Base-by-base conservation (phyloP, 2,888 invertebrate genomes). In the Coremacera marginata region DNA sequence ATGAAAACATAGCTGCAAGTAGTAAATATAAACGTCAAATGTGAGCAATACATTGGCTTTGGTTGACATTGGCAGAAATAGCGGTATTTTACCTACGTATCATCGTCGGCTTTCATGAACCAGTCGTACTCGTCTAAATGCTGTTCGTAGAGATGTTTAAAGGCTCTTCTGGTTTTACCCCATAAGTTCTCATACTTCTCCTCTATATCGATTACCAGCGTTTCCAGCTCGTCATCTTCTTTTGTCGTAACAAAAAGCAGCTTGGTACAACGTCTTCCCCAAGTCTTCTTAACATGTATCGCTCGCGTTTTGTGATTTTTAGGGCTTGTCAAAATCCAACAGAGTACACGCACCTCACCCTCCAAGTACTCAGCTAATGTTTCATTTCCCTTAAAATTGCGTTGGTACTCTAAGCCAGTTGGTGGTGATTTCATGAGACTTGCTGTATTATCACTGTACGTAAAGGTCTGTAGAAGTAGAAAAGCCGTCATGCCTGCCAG, bases 51-150 rank as follows among this genome's bases (percentile, higher is more conserved):
- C 9, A 57, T 7, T 16, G 16, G 22, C 0, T 57, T 7, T 4
- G 22, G 8, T 25, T 37, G 37, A 5, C 37, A 31, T 44, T 44
- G 1, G 11, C 14, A 3, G 19, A 22, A n/a, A 95, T 95, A 89
- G 51, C 31, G 4, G 1, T 7, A 19, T 2, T 31, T 68, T 62
- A 82, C 97, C 89, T 96, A 98, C 98, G 98, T 98, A 87, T 99
- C 98, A 89, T 98, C 98, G 86, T 99, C 98, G 27, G 98, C 98
- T 89, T 99, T 99, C 87, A 98, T 90, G 88, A 99, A 98, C 98
- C 98, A 98, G 88, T 98, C 98, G 3, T 95, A 96, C 74, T 97
- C 92, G 81, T 96, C 91, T 63, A 93, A 90, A 87, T 97, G 93
- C 86, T 97, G 91, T 82, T 95, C 92, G 86, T 96, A 95, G 16